Evolutionary conservation across 2,113 vertebrate species (phyloP), one percentile per base, ranked within the genome.

Genomic region (Pseudopodoces humilis): DNA sequence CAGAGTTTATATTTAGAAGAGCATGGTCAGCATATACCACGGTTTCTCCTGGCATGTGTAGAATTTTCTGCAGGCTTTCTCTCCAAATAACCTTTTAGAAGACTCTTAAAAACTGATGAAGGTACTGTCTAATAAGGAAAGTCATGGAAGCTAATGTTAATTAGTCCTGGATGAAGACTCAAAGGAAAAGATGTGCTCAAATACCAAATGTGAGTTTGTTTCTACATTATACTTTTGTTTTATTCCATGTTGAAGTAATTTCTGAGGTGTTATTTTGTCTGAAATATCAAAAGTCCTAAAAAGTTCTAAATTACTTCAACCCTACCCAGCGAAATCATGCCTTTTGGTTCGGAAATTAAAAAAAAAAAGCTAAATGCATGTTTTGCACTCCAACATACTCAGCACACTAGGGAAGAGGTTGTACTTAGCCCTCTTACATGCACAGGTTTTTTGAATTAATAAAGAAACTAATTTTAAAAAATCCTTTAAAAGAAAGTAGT

Each of bases 1-100:
- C 46, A 83, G 72, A 55, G 71, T 92, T 90, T 95, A 92, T 95
- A 90, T 94, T 96, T 97, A 96, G 91, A 95, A 94, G 52, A 86
- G 72, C 80, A 83, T n/a, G 39, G 83, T 92, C 88, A 92, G 94
- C 91, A 78, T 90, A 81, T 49, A 90, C 43, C 83, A 88, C 13
- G 8, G 60, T 94, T 93, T 94, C 86, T 93, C 82, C 62, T 56
- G 69, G 56, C 62, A 88, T 27, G 47, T 86, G 43, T 75, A 91
- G 77, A 86, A 83, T 75, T 86, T 93, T 95, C 83, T 90, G 47
- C 44, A 82, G 69, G 39, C 52, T 81, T 84, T 90, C 59, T 86
- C 46, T 87, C 23, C 75, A 85, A 82, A 65, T 68, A 95, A 79
- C 37, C 24, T 79, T 76, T 85, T 44, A 79, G 41, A 91, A 79